Conservation (phyloP, 1,140 invertebrate species). For the Conus ventricosus region DNA sequence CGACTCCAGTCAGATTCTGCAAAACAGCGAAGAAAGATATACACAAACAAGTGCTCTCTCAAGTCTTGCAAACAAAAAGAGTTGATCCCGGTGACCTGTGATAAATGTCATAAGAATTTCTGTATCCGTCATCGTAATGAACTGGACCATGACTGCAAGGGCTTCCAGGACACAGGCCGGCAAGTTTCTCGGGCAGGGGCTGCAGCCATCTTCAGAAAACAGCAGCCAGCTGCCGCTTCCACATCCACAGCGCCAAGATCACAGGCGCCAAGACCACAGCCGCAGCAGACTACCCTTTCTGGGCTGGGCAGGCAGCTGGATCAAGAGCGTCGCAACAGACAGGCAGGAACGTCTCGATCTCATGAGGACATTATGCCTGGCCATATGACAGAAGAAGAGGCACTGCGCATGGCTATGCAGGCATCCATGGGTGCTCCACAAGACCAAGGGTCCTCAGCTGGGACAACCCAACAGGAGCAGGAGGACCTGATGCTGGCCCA, state of each 20-base stretch:
- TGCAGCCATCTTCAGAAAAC: conserved; percentile 74
- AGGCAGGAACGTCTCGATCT: not conserved
- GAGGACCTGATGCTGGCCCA: conserved; percentile 73
- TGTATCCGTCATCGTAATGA: conserved; percentile 92
- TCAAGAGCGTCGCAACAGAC: conserved; percentile 45
- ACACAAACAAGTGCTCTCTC: conserved; percentile 84
- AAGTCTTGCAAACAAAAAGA: conserved; percentile 94
- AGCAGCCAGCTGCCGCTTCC: conserved; percentile 44
- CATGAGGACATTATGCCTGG: conserved; percentile 35
- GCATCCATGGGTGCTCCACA: conserved; percentile 79
- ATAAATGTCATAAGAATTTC: conserved; percentile 87
- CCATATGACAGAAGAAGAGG: conserved; percentile 86
- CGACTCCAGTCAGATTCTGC: conserved; percentile 91
- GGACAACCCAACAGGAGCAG: conserved; percentile 68
- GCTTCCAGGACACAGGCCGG: conserved; percentile 69
- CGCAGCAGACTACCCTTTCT: conserved; percentile 54
- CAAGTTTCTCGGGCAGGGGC: conserved; percentile 46
- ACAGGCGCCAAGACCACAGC: conserved; percentile 54
- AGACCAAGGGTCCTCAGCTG: conserved; percentile 24
- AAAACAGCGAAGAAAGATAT: conserved; percentile 83
- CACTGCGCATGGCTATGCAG: conserved; percentile 87
- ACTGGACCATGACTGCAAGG: conserved; percentile 88
- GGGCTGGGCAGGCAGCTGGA: conserved; percentile 59
- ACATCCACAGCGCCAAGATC: conserved; percentile 32
- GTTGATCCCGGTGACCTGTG: conserved; percentile 82